Evolutionary conservation across 2,797 vertebrate species (phyloP), one percentile per base, ranked within the genome.

Genomic region (Benthosema pterotum): DNA sequence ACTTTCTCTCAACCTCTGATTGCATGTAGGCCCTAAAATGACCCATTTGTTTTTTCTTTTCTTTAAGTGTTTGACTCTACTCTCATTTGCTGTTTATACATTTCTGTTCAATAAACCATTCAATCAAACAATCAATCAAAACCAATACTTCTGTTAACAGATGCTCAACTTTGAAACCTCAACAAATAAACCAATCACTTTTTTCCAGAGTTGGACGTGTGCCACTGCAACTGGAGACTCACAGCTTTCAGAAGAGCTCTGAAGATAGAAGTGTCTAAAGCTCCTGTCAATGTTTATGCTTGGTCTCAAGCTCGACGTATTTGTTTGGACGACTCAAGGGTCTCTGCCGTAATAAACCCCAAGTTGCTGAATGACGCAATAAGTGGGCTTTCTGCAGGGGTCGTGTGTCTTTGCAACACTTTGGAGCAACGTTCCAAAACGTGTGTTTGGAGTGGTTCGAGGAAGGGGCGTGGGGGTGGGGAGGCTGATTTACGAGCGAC

Each of bases 401-500:
- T 43, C 54, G 72, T 72, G 16, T 55, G 70, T 75, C 57, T 71
- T 53, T 66, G 62, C 42, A 32, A 77, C 76, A 80, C 53, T 38
- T 68, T 57, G 57, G 72, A 75, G 60, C 63, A 59, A 63, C 11
- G 16, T 55, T 60, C 56, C 52, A 58, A 49, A 52, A 38, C 11
- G 32, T 38, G 32, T 38, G n/a, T 25, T 25, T 5, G 22, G 22
- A 25, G 68, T 67, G 62, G 69, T 52, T 57, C n/a, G 42, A 65
- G 64, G 42, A 61, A 32, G 17, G 32, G 7, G 22, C 9, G 25
- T n/a, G 50, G 49, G 52, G 69, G 66, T 63, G 19, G 55, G 69
- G 63, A 72, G 66, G 65, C 63, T 82, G 86, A 91, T 90, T 90
- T 85, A 90, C 8, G 12, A 63, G 57, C 63, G 47, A 5, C 70